These are phyloP conservation scores for Hydriomena furcata DNA, from an alignment of 2,888 invertebrate genomes.

Conservation along the genomic window DNA sequence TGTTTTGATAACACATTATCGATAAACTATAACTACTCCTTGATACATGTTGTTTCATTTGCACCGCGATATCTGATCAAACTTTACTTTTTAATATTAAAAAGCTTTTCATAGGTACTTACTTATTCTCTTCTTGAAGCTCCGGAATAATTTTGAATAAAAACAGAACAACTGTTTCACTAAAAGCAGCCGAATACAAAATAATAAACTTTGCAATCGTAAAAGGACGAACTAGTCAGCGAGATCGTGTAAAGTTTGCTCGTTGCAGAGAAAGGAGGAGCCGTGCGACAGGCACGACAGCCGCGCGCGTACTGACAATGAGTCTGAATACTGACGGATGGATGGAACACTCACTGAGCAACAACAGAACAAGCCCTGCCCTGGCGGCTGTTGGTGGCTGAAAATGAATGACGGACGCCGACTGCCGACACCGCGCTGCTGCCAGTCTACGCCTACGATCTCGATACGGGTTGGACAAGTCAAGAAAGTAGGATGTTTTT, in stretches of 20 bases:
- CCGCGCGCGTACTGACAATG: conserved; percentile 23
- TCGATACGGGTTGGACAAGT: too few species aligned
- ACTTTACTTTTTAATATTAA: neutral
- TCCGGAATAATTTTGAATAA: neutral
- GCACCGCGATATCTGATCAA: conserved; percentile 4
- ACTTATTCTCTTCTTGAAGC: neutral
- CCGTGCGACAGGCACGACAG: conserved; percentile 5
- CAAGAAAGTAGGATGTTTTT: too few species aligned
- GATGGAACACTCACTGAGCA: too few species aligned
- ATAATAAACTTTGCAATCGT: neutral
- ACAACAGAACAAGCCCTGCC: too few species aligned
- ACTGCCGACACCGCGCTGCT: too few species aligned
- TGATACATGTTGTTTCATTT: conserved; percentile 1
- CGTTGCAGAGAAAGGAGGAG: neutral
- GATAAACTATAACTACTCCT: conserved; percentile 10
- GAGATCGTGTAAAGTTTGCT: conserved; percentile 21
- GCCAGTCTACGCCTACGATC: too few species aligned
- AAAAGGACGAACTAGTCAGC: neutral
- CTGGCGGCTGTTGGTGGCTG: too few species aligned
- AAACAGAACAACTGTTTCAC: conserved; percentile 4
- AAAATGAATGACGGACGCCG: too few species aligned
- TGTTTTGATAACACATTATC: conserved; percentile 13
- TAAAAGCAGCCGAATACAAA: neutral
- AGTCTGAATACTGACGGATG: too few species aligned
- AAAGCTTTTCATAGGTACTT: conserved; percentile 1